Base-by-base conservation (phyloP, 2,888 invertebrate species). In the Drosophila kanekoi region DNA sequence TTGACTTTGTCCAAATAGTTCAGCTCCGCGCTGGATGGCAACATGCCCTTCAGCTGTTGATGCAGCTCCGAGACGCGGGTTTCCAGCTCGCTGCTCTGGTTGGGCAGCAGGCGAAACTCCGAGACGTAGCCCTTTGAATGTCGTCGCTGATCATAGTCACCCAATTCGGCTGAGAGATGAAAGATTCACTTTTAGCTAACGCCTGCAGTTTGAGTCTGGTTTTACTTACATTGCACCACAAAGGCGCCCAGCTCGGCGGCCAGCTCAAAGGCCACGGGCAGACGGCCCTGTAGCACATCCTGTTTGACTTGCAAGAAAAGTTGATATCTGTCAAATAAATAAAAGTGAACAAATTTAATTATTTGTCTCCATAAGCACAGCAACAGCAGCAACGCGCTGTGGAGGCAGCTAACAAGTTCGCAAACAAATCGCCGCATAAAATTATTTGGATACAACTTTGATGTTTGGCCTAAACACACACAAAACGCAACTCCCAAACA, bases 1-100 rank as follows among this genome's bases (percentile, higher is more conserved):
- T 98, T 98, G 86, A 98, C 97, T 94, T 98, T 98, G 93, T 99
- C 98, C 92, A 99, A 94, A 93, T 97, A 99, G 93, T 96, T 97
- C 89, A 98, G 94, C 93, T 99, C 98, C 37, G 98, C 98, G 82
- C 97, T 95, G 58, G 98, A 96, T 67, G 98, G 98, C 72, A 92
- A 91, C 92, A 93, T 92, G 70, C 93, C 92, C 81, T 96, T 95
- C 64, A 98, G 94, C 77, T 96, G 96, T 92, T 97, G 96, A 92
- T 99, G 98, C 84, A 98, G 94, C 89, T 97, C 97, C 40, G 96
- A 95, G 78, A 98, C 97, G 84, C 96, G 94, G 59, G 95, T 94
- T 93, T 99, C 98, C 87, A 98, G 93, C 91, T 98, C 98, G 40
- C 96, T 95, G 57, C 97, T 97, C 93, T 99, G 98, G 93, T 97